Evolutionary conservation across 1,140 invertebrate species (phyloP).

Genomic region (Diprion similis): DNA sequence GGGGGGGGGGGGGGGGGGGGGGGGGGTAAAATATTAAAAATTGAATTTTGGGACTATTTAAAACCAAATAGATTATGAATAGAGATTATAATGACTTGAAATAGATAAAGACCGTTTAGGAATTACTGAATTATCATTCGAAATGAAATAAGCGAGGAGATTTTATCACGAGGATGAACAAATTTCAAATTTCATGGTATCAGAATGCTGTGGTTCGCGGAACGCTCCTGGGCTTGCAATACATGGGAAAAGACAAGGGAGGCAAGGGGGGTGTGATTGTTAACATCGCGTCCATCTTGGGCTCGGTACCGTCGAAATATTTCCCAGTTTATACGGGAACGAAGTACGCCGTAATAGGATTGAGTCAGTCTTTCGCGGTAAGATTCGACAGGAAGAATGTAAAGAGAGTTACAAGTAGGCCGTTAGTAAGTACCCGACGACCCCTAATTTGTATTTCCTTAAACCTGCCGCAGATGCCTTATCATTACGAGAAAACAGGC

Average conservation of each 20-base stretch:
- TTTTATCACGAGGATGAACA: not conserved
- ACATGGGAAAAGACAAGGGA: constrained; percentile 66
- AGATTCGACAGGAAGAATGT: constrained; percentile 13
- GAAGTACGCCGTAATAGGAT: constrained; percentile 65
- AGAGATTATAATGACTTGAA: no score
- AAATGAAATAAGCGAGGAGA: no score
- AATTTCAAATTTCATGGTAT: not conserved
- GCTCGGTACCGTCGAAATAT: constrained; percentile 58
- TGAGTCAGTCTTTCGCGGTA: constrained; percentile 44
- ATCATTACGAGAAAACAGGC: constrained; percentile 44
- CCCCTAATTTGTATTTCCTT: not conserved
- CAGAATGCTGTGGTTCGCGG: not conserved
- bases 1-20: no score
- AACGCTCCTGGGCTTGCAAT: constrained; percentile 42
- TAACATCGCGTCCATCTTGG: constrained; percentile 67
- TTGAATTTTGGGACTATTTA: no score
- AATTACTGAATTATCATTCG: no score
- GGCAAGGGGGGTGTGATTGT: constrained; percentile 67
- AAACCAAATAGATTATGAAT: no score
- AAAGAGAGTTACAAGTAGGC: not conserved
- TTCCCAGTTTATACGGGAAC: constrained; percentile 69
- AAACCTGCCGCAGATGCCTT: not conserved
- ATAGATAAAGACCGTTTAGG: no score
- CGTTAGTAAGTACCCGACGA: not conserved
- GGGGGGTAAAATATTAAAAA: no score